These are phyloP conservation scores for Rana temporaria DNA, from an alignment of 2,113 vertebrate species.

Conservation along the genomic window DNA sequence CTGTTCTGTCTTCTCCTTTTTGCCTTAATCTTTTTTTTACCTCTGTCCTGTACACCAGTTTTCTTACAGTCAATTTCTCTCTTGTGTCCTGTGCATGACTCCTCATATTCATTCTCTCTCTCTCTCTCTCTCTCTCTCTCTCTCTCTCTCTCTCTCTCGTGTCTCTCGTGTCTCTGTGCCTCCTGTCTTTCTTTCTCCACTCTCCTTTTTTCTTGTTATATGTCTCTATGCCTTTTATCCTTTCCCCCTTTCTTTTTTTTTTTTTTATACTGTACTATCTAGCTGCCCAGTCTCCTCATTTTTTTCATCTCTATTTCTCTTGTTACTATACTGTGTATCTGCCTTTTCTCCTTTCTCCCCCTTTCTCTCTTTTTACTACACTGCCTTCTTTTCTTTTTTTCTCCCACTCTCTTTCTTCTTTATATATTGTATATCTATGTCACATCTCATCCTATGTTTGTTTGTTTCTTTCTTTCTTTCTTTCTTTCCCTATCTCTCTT, in stretches of 20 bases:
- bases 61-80: neutral
- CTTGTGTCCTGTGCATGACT: neutral
- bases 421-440: too few relatives aligned
- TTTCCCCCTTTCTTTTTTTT: neutral
- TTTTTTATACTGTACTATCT: neutral
- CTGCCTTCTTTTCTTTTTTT: too few relatives aligned
- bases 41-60: neutral
- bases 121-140: neutral
- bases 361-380: too few relatives aligned
- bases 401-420: too few relatives aligned
- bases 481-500: too few relatives aligned
- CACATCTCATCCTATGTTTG: too few relatives aligned
- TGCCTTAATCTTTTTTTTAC: neutral
- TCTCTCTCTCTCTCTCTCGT: neutral
- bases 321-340: too few relatives aligned
- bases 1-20: neutral
- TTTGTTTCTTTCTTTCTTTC: too few relatives aligned
- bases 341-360: too few relatives aligned
- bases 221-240: neutral
- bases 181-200: neutral
- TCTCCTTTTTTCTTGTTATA: neutral
- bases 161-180: neutral
- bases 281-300: too few relatives aligned
- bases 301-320: too few relatives aligned
- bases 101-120: too few relatives aligned